Base-by-base conservation (phyloP, 2,888 invertebrate genomes). In the Aleiodes alternator region DNA sequence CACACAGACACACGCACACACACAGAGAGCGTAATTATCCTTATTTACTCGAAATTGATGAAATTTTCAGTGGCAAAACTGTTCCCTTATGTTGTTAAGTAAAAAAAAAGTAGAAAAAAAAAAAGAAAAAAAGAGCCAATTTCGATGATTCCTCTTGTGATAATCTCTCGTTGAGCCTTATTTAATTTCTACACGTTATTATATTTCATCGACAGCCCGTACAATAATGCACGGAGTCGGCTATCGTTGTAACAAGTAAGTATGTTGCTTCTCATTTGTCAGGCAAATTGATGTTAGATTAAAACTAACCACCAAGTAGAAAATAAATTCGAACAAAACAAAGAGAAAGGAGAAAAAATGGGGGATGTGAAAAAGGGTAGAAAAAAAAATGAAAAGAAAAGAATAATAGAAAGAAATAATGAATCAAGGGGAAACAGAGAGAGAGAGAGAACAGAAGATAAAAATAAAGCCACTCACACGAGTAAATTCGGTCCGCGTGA, bases 211-310 rank as follows among this genome's bases (percentile, higher is more conserved):
- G 72, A 72, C 72, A 66, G 38, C 64, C 64, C 55, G 55, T 55
- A 72, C 43, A 64, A 50, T 34, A 29, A 61, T 61, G 34, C 64
- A 66, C 55, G 43, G 64, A 66, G 64, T 72, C 48, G 64, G 56
- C 11, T 23, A 23, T 55, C 12, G n/a, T 38, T 48, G 14, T 53
- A 50, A 16, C 31, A 51, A 23, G 3, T n/a, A 31, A 3, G 23
- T 64, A 16, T 64, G 48, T 34, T 31, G 14, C 48, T 66, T 72
- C 29, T 64, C 72, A 72, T 72, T 72, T 72, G 66, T 72, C 38
- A 66, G 34, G 38, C 72, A 66, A 55, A 31, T 72, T 66, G 51
- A 31, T 53, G 51, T 53, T 51, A 64, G 43, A 64, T 64, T 64
- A 64, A 23, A 64, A 64, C 43, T 23, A 56, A 50, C 50, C 57